Base-by-base conservation (phyloP, 2,797 vertebrate species). In the Bucorvus abyssinicus region DNA sequence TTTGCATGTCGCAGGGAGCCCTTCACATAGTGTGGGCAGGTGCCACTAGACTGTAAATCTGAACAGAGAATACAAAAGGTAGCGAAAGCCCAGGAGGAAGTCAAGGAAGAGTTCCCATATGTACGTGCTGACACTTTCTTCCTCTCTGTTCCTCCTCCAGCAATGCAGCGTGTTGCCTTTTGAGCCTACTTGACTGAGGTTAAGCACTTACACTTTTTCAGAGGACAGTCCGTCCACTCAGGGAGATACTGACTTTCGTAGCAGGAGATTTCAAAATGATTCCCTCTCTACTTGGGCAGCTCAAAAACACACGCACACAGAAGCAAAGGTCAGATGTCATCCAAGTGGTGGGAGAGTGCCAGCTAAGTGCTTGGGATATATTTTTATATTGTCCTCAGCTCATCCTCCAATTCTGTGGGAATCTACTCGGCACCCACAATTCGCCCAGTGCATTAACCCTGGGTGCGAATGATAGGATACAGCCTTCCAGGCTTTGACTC, bases 251-350 rank as follows among this genome's bases (percentile, higher is more conserved):
- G 74, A 71, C 88, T 96, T 90, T 84, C 75, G 44, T 88, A 82
- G 82, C 81, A 57, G 70, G 89, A 94, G 87, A 36, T 63, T 87
- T 84, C 63, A 84, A 84, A 93, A 86, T 93, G 0, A 89, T 84
- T 94, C 94, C 88, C 88, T 93, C 69, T 92, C 91, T 96, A 94
- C 94, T 90, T 79, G 75, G 67, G 85, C 59, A 97, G 90, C 91
- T 96, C 82, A 87, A 95, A 97, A 92, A 70, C 89, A 93, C 88
- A 86, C 23, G 17, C 85, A 22, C 65, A 36, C 89, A 96, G 95
- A 93, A 95, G 88, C 84, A 95, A 97, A 95, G 87, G 87, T 95
- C 94, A 95, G 85, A 47, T 92, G 95, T 94, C 93, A 87, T 80
- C 85, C 88, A 57, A 94, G 91, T 93, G 93, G 89, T 36, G 34